Evolutionary conservation across 2,888 invertebrate species (phyloP).

Genomic region (Thera obeliscata): DNA sequence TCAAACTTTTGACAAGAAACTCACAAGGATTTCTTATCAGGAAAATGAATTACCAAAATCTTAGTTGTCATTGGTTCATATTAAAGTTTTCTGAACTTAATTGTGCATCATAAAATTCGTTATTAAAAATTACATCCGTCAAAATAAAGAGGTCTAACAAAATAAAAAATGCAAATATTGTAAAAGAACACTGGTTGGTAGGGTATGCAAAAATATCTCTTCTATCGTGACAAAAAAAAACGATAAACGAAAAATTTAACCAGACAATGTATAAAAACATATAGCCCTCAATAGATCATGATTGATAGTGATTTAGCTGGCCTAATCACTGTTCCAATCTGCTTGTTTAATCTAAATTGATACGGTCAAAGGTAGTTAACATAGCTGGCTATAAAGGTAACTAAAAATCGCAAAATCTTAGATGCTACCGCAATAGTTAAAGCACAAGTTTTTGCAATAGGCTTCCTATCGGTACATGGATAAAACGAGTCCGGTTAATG

Average conservation of each 20-base stretch:
- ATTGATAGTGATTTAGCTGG: constrained; percentile 8
- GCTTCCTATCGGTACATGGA: too few species aligned
- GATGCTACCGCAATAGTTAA: neutral
- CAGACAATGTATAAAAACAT: neutral
- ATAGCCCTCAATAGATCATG: neutral
- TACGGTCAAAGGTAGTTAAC: neutral
- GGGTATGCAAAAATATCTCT: neutral
- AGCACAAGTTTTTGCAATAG: neutral
- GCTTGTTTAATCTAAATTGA: neutral
- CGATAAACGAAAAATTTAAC: neutral
- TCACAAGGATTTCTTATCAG: too few species aligned
- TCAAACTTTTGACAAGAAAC: too few species aligned
- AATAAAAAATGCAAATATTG: constrained; percentile 17
- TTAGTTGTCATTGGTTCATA: neutral
- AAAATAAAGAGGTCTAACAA: constrained; percentile 1
- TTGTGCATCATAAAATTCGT: too few species aligned
- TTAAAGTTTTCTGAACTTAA: neutral
- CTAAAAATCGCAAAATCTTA: neutral
- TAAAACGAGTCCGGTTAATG: too few species aligned
- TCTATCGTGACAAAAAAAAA: neutral
- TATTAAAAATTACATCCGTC: neutral
- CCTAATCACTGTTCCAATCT: neutral
- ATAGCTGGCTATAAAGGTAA: neutral
- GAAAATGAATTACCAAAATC: too few species aligned
- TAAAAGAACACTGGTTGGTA: constrained; percentile 1